Evolutionary conservation across 37 sponge, comb jelly and placozoan genomes (phyloP), one percentile per base, ranked within the genome.

Genomic region (Dysidea cf. avara): DNA sequence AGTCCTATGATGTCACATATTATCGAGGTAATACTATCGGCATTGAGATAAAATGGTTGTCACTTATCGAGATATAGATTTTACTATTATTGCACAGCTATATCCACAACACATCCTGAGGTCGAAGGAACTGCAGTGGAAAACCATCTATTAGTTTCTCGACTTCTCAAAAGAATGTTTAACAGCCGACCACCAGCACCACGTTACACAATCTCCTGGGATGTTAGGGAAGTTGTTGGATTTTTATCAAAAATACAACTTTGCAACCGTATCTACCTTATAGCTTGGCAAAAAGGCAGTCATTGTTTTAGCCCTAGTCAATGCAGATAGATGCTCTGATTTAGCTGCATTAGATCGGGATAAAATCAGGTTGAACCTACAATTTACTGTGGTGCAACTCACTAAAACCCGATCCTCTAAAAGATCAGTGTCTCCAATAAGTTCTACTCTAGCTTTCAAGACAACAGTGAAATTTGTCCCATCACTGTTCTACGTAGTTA

Each of bases 361-460:
- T n/a, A n/a, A n/a, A n/a, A n/a, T n/a, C n/a, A n/a, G n/a, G n/a
- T n/a, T n/a, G n/a, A n/a, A n/a, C n/a, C n/a, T n/a, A n/a, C n/a
- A n/a, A n/a, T n/a, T n/a, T n/a, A n/a, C n/a, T n/a, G n/a, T n/a
- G n/a, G n/a, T n/a, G n/a, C n/a, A n/a, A n/a, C n/a, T n/a, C n/a
- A n/a, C n/a, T n/a, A n/a, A n/a, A n/a, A n/a, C n/a, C n/a, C n/a
- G n/a, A n/a, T n/a, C n/a, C n/a, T n/a, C n/a, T n/a, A n/a, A n/a
- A n/a, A n/a, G n/a, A n/a, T n/a, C n/a, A n/a, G n/a, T n/a, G n/a
- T n/a, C n/a, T n/a, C n/a, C n/a, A n/a, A n/a, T n/a, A n/a, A n/a
- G n/a, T 74, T 74, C 62, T 61, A 62, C 63, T n/a, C 75, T 32
- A 36, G 22, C 20, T 61, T 62, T 33, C 63, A 46, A 39, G 75